Base-by-base conservation (phyloP, 2,888 invertebrate genomes). In the Volucella zonaria region DNA sequence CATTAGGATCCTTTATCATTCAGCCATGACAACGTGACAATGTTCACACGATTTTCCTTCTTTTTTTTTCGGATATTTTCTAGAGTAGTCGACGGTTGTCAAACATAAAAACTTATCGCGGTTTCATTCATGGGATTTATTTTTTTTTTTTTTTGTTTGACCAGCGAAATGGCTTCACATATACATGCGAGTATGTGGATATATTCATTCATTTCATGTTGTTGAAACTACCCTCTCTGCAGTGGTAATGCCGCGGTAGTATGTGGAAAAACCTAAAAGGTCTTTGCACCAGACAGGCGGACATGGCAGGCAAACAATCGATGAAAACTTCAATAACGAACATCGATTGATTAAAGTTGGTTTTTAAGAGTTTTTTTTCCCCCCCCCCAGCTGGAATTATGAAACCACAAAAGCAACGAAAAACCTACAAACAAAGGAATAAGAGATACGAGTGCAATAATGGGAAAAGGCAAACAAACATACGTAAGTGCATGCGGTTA, bases 251-350 rank as follows among this genome's bases (percentile, higher is more conserved):
- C 15, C 2, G 8, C n/a, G 0, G 8, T 14, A 15, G 14, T 14
- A 49, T n/a, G 11, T 42, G 61, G 14, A 45, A 31, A 8, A 23
- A 23, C 40, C 31, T 38, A 66, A 23, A 73, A 56, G 74, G 75
- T 75, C 75, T 67, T 67, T 75, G 75, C 67, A 59, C 75, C 67
- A 67, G 66, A 75, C 66, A 75, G 42, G 23, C 58, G 56, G 58
- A 15, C 75, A 66, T 45, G 54, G 42, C 64, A 66, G 59, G 31
- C 66, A 58, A 74, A 56, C 74, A 74, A 58, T 64, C 74, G 64
- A 43, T 66, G 59, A 75, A 42, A 66, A 66, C 66, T 51, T 58
- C 56, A 75, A 56, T 75, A 31, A 31, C 31, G 31, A 31, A 31
- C 31, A 58, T 58, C 43, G 56, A 67, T 67, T 59, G 75, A 59